Conservation (phyloP, 2,113 vertebrate genomes). For the Coreoperca whiteheadi region DNA sequence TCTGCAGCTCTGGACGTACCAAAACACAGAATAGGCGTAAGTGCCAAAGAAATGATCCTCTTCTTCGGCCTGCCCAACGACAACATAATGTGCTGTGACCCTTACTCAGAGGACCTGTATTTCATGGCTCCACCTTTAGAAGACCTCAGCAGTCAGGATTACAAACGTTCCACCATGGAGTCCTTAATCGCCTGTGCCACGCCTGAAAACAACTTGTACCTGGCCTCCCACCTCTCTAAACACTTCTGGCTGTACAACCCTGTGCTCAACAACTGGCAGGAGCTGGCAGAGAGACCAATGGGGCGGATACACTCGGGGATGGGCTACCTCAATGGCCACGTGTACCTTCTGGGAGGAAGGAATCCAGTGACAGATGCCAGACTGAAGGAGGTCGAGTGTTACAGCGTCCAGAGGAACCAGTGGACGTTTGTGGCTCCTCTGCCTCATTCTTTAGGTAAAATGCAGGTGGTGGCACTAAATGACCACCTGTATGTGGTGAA, state of each 20-base stretch:
- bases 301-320: slow-evolving; percentile 89
- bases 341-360: slow-evolving; percentile 89
- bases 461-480: slow-evolving; percentile 88
- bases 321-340: slow-evolving; percentile 89
- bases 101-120: slow-evolving; percentile 87
- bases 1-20: slow-evolving; percentile 65
- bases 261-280: slow-evolving; percentile 88
- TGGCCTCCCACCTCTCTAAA: slow-evolving; percentile 89
- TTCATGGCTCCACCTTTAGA: slow-evolving; percentile 88
- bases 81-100: slow-evolving; percentile 90
- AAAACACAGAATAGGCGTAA: slow-evolving; percentile 86
- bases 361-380: slow-evolving; percentile 86
- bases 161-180: slow-evolving; percentile 86
- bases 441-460: slow-evolving; percentile 89
- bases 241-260: slow-evolving; percentile 91
- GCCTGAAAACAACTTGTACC: slow-evolving; percentile 89
- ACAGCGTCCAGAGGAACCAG: slow-evolving; percentile 91
- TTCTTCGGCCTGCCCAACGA: slow-evolving; percentile 90
- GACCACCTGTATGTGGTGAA: slow-evolving; percentile 90
- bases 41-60: slow-evolving; percentile 90
- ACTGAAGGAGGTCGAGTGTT: slow-evolving; percentile 91
- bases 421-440: slow-evolving; percentile 89
- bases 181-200: slow-evolving; percentile 88
- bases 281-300: slow-evolving; percentile 87
- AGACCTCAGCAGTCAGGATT: slow-evolving; percentile 86